A percentile compares a stretch with the other conserved stretches of the same genome.
These are phyloP conservation scores for Venustoraphidia nigricollis DNA, from an alignment of 2,888 invertebrate species.

Conservation along the genomic window DNA sequence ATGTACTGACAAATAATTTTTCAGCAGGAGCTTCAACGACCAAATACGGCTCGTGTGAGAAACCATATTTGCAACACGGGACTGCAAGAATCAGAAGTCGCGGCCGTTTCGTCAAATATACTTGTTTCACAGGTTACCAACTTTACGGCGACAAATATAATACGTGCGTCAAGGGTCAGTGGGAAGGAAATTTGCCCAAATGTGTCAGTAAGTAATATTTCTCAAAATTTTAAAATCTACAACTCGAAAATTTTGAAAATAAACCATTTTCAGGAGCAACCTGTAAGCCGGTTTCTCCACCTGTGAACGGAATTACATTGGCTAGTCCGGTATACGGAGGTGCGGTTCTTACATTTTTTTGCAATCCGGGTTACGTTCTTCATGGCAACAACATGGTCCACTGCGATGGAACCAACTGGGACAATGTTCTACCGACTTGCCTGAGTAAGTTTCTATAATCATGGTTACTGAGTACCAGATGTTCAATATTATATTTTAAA, in stretches of 20 bases:
- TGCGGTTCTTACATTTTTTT: conserved; percentile 46
- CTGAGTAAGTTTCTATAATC: conserved; percentile 31
- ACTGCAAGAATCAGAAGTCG: conserved; percentile 23
- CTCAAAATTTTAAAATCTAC: not conserved
- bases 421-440: conserved; percentile 48
- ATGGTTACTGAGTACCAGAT: no score
- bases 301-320: conserved; percentile 32
- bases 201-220: conserved; percentile 54
- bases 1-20: no score
- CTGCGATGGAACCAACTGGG: conserved; percentile 61
- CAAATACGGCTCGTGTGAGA: no score
- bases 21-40: no score
- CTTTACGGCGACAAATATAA: conserved; percentile 54
- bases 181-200: conserved; percentile 52
- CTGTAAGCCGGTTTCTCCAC: conserved; percentile 30
- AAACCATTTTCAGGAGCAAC: conserved; percentile 33
- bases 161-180: conserved; percentile 51
- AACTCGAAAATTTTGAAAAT: not conserved
- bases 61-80: conserved; percentile 23
- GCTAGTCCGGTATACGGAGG: conserved; percentile 32
- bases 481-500: no score
- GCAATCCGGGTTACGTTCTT: conserved; percentile 44
- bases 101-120: conserved; percentile 39
- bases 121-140: conserved; percentile 40
- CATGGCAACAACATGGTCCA: conserved; percentile 44